phyloP scores from a whole-genome alignment of 2,113 vertebrate species.

The Penelope pileata region DNA sequence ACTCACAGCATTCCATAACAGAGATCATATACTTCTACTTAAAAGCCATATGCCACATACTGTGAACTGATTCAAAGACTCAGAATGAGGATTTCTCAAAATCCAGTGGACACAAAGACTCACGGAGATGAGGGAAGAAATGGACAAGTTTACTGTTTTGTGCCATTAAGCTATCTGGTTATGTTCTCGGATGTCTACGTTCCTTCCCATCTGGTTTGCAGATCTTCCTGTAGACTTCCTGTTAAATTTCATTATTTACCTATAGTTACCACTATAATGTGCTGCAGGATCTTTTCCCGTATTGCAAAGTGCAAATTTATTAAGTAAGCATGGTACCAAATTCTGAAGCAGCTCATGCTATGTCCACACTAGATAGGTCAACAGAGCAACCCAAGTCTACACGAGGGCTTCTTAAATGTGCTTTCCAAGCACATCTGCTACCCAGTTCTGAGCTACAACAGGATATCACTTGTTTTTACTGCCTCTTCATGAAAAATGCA shows the following conservation, averaged over 20 bases:
- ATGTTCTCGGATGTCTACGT: neutral
- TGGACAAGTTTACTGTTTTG: neutral
- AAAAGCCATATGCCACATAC: neutral
- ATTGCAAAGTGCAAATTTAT: neutral
- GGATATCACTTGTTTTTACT: neutral
- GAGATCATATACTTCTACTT: neutral
- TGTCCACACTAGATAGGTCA: neutral
- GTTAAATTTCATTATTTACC: neutral
- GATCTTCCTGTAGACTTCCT: neutral
- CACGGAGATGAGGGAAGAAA: neutral
- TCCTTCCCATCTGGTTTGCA: neutral
- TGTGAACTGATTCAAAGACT: neutral
- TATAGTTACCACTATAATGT: neutral
- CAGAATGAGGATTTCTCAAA: neutral
- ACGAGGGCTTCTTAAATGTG: neutral
- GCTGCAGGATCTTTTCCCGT: neutral
- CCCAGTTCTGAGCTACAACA: neutral
- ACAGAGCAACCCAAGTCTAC: neutral
- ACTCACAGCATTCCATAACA: neutral
- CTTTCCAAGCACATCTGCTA: neutral
- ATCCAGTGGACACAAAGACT: neutral
- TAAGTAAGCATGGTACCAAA: neutral
- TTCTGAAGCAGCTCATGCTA: neutral
- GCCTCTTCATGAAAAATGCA: neutral
- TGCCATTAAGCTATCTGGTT: neutral